Percentiles rank a stretch among this genome's conserved stretches.
Conservation (phyloP, 2,113 vertebrate genomes). For the Eulemur rufifrons region DNA sequence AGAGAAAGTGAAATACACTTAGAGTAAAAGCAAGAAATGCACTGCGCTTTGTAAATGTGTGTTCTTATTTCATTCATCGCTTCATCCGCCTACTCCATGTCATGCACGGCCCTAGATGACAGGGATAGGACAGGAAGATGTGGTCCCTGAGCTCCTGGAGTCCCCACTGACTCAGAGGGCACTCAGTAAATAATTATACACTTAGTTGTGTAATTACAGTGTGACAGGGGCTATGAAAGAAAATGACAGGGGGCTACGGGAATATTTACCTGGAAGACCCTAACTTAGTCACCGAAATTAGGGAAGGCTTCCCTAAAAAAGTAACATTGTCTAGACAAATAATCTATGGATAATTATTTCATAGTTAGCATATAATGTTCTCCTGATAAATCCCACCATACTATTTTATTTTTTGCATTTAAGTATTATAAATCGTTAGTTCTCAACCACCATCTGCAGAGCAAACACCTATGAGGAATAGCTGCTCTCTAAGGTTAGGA, state of each 20-base stretch:
- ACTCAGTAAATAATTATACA: background rate
- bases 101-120: background rate
- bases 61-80: background rate
- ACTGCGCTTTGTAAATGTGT: background rate
- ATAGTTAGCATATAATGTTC: background rate
- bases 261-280: background rate
- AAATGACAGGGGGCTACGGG: background rate
- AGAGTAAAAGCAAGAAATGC: background rate
- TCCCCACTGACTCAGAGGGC: background rate
- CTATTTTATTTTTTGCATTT: background rate
- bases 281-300: background rate
- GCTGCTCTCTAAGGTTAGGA: background rate
- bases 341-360: background rate
- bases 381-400: background rate
- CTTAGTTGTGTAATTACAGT: background rate
- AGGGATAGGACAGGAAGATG: background rate
- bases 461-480: background rate
- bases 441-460: background rate
- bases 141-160: background rate
- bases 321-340: background rate
- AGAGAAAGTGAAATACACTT: background rate
- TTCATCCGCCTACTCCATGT: background rate
- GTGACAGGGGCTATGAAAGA: background rate
- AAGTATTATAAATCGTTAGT: background rate
- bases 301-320: background rate